Percentiles rank a stretch among this genome's conserved stretches.
Conservation (phyloP, 2,113 vertebrate species). For the Hippocampus barbouri region DNA sequence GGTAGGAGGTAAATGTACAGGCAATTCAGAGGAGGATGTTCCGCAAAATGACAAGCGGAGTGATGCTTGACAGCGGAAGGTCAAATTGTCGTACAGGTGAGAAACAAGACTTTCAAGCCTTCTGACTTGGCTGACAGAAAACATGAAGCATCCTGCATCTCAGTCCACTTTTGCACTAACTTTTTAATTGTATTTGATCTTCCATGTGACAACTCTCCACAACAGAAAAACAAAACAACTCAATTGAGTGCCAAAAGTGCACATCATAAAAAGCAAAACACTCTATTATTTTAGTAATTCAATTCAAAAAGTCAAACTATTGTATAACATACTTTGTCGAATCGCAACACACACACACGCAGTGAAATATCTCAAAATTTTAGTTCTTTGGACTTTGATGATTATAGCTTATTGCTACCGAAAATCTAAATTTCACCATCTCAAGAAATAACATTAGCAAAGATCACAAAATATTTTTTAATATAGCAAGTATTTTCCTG, state of each 20-base stretch:
- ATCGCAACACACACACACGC: no score
- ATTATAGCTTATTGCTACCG: no score
- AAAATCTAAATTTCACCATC: no score
- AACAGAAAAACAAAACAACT: neutral
- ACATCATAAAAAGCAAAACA: no score
- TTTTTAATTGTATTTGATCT: neutral
- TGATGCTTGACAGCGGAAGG: neutral
- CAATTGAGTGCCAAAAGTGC: neutral
- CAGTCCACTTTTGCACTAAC: neutral
- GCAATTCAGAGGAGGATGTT: neutral
- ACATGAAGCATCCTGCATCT: neutral
- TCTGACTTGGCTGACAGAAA: neutral
- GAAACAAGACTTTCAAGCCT: neutral
- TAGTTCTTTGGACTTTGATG: no score
- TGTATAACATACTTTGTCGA: no score
- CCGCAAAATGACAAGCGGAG: neutral
- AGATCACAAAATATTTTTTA: no score
- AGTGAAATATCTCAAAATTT: no score
- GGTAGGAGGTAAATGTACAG: constrained; percentile 15
- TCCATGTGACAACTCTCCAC: neutral
- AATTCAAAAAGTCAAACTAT: no score
- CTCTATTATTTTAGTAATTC: neutral
- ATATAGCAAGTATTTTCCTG: no score
- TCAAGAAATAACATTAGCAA: no score
- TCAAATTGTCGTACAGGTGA: neutral